These are phyloP conservation scores for Acipenser oxyrinchus DNA, from an alignment of 2,797 vertebrate genomes.

Conservation along the genomic window DNA sequence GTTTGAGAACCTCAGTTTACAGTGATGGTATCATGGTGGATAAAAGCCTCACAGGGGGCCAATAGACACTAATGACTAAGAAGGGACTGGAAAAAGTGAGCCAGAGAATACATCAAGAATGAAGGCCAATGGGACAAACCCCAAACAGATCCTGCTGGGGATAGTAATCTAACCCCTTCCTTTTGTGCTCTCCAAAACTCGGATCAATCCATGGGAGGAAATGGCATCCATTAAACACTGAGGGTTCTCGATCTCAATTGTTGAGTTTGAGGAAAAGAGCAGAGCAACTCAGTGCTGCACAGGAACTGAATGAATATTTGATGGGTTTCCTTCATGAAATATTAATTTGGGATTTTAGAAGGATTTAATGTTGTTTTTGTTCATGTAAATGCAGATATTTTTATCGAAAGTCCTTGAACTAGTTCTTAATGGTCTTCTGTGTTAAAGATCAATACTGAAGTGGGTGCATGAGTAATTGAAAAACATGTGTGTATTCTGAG, in stretches of 20 bases:
- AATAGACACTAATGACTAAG: background rate
- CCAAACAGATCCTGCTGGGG: background rate
- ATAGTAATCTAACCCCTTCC: background rate
- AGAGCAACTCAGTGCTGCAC: background rate
- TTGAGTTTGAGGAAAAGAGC: background rate
- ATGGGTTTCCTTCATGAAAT: background rate
- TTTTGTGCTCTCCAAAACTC: background rate
- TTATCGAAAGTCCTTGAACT: background rate
- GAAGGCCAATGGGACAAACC: background rate
- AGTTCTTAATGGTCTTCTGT: too few species aligned
- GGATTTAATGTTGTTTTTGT: background rate
- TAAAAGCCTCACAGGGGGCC: background rate
- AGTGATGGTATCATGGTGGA: background rate
- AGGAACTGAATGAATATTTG: slow-evolving; percentile 1
- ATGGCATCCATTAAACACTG: background rate
- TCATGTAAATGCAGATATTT: background rate
- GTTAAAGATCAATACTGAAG: too few species aligned
- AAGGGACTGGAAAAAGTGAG: background rate
- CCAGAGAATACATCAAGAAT: background rate
- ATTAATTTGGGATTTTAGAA: background rate
- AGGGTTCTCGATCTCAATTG: background rate
- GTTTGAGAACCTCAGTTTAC: too few species aligned
- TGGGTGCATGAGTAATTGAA: too few species aligned
- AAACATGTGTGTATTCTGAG: too few species aligned
- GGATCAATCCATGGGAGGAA: background rate